phyloP scores from a whole-genome alignment of 2,113 vertebrate species.

The Jaculus jaculus region DNA sequence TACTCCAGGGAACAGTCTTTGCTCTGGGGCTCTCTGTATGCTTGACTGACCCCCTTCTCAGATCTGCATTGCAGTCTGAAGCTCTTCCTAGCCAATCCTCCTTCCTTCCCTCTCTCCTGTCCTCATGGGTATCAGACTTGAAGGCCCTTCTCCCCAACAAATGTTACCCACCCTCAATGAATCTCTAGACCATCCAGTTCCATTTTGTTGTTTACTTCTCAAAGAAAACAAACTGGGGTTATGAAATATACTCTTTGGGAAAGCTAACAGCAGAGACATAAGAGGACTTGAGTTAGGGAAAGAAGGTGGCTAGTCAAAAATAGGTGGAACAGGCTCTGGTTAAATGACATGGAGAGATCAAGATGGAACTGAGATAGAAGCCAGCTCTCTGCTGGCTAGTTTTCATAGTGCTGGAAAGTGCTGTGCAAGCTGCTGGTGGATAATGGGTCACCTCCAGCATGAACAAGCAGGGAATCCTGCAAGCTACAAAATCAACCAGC shows the following conservation, averaged over 20 bases:
- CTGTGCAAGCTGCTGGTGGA: too few species aligned
- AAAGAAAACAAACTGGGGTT: background rate
- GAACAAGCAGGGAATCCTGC: too few species aligned
- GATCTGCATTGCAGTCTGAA: background rate
- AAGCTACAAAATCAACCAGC: too few species aligned
- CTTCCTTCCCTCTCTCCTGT: background rate
- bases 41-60: background rate
- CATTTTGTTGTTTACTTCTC: background rate
- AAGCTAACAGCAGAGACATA: background rate
- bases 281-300: background rate
- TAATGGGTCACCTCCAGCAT: too few species aligned
- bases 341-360: too few species aligned
- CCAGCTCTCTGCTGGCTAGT: too few species aligned
- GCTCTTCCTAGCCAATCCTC: background rate
- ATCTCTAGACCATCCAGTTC: background rate
- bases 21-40: background rate
- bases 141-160: background rate
- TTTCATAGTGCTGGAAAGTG: too few species aligned
- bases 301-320: background rate
- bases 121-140: background rate
- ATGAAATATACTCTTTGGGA: background rate
- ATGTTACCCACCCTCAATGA: background rate
- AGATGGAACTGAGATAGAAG: too few species aligned
- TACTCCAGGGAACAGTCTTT: background rate
- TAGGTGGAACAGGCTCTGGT: too few species aligned